Evolutionary conservation across 2,797 vertebrate genomes (phyloP).

Genomic region (Microtus californicus): DNA sequence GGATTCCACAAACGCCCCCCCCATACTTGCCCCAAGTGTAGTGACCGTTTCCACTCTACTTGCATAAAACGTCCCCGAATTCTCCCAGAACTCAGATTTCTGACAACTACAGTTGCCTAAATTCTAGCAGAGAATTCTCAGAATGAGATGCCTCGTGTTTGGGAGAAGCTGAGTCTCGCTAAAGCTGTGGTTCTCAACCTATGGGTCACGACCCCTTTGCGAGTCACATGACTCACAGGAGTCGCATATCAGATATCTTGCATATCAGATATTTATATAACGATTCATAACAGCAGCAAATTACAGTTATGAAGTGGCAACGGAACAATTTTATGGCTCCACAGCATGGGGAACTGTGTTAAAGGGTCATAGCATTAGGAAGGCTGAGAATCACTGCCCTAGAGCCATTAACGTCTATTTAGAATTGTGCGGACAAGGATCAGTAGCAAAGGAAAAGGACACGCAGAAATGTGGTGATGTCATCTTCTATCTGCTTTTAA

Average conservation of each 20-base stretch:
- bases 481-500: not conserved
- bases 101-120: not conserved
- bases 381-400: not conserved
- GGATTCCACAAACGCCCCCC: not conserved
- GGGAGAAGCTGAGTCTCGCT: not conserved
- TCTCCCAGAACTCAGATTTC: slow-evolving; percentile 31
- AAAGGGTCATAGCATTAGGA: not conserved
- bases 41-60: not conserved
- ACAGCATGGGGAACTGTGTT: not conserved
- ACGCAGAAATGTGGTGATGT: not conserved
- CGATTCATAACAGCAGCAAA: not conserved
- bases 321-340: not conserved
- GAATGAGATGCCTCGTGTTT: not conserved
- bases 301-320: not conserved
- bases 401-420: not conserved
- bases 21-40: not conserved
- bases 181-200: not conserved
- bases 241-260: not conserved
- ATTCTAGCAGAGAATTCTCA: not conserved
- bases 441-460: not conserved
- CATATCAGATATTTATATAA: not conserved
- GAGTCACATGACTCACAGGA: not conserved
- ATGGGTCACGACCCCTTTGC: not conserved
- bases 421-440: not conserved
- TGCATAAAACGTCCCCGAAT: not conserved